Evolutionary conservation across 2,888 invertebrate species (phyloP).

Genomic region (Pammene fasciana): DNA sequence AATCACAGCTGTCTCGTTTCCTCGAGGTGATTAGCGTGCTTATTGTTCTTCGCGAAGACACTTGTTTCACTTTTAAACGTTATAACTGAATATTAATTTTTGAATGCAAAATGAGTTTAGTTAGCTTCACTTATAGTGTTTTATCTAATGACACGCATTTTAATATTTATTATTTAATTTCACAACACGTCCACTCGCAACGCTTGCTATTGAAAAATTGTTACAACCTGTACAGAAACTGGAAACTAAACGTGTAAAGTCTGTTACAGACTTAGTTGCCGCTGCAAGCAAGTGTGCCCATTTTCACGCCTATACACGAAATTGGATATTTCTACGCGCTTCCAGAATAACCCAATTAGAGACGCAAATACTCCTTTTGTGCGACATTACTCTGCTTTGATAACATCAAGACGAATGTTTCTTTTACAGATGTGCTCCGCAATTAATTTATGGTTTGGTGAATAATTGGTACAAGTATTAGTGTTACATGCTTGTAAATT

Average conservation of each 20-base stretch:
- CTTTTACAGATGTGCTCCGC: neutral
- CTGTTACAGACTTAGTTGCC: slow-evolving; percentile 4
- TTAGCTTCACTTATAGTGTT: neutral
- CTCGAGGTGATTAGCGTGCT: neutral
- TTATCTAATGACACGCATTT: neutral
- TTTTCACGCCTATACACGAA: slow-evolving; percentile 38
- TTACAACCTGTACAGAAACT: too few relatives aligned
- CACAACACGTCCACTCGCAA: neutral
- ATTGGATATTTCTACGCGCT: slow-evolving; percentile 35
- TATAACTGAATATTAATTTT: neutral
- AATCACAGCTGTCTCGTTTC: neutral
- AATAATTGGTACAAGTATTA: too few relatives aligned
- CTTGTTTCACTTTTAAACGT: neutral
- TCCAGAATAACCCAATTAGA: slow-evolving; percentile 38
- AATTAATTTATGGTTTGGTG: neutral
- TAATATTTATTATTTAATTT: neutral
- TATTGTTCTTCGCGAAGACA: neutral
- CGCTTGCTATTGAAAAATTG: too few relatives aligned
- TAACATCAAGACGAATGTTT: slow-evolving; percentile 23
- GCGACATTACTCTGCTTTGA: slow-evolving; percentile 17
- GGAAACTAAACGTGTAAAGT: slow-evolving; percentile 1
- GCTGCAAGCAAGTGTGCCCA: slow-evolving; percentile 18
- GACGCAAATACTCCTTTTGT: slow-evolving; percentile 11
- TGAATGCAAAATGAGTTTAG: neutral
- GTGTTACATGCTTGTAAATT: too few relatives aligned